phyloP scores from a whole-genome alignment of 2,888 invertebrate genomes.

The Falcaria lacertinaria region DNA sequence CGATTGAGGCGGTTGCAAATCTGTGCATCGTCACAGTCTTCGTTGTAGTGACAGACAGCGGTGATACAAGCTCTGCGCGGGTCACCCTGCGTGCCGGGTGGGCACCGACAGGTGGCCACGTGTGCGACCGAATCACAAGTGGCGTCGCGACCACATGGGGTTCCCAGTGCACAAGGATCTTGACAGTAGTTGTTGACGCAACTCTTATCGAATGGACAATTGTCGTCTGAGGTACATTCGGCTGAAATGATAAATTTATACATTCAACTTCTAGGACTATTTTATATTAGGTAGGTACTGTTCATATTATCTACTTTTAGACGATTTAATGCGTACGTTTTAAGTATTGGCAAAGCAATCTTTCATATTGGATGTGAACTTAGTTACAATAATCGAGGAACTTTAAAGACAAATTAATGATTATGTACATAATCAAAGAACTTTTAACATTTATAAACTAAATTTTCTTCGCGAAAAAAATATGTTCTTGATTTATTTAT shows the following conservation, averaged over 20 bases:
- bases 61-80: constrained; percentile 89
- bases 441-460: no score
- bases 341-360: no score
- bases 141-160: constrained; percentile 89
- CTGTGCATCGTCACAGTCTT: constrained; percentile 92
- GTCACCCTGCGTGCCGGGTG: constrained; percentile 91
- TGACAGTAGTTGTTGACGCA: constrained; percentile 90
- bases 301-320: no score
- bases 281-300: no score
- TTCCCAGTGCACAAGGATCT: constrained; percentile 85
- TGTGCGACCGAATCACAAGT: constrained; percentile 88
- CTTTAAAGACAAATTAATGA: no score
- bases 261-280: no score
- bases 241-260: constrained; percentile 84
- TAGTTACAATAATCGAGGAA: no score
- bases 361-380: no score
- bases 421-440: no score
- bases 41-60: constrained; percentile 91
- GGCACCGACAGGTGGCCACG: constrained; percentile 89
- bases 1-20: constrained; percentile 91
- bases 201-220: constrained; percentile 91
- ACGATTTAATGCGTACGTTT: no score
- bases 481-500: no score
- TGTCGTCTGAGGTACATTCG: constrained; percentile 87
- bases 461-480: no score